Percentiles rank a stretch among this genome's conserved stretches.
These are phyloP conservation scores for Ophiothrix spiculata DNA, from an alignment of 35 echinoderm and acorn worm genomes.

Conservation along the genomic window DNA sequence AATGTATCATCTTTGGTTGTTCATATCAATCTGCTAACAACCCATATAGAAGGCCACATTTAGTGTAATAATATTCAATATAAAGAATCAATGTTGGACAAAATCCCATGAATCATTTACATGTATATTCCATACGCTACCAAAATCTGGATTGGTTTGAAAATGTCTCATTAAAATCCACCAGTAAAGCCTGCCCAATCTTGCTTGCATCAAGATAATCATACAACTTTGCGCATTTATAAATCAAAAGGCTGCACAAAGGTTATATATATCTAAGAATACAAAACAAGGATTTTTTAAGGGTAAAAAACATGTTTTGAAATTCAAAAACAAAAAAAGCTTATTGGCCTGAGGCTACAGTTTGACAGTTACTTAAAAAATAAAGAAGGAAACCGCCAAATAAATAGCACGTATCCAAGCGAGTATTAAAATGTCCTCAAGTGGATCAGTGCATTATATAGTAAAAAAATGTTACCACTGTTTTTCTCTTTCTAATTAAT, in stretches of 20 bases:
- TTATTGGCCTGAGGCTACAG: background rate
- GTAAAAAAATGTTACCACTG: no score
- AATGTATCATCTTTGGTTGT: background rate
- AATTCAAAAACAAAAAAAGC: constrained; percentile 4
- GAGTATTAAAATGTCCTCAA: background rate
- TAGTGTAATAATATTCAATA: background rate
- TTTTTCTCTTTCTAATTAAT: constrained; percentile 5
- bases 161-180: no score
- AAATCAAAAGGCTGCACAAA: no score
- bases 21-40: background rate
- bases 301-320: background rate
- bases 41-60: constrained; percentile 4
- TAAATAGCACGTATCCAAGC: background rate
- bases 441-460: background rate
- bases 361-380: background rate
- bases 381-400: background rate
- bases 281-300: background rate
- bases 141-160: background rate
- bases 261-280: background rate
- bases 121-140: background rate
- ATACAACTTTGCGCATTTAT: no score
- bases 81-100: background rate
- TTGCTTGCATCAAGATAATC: no score
- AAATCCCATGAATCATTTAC: background rate
- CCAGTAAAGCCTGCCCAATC: no score